Evolutionary conservation across 2,888 invertebrate species (phyloP), one percentile per base, ranked within the genome.

Genomic region (Synanthedon tipuliformis): DNA sequence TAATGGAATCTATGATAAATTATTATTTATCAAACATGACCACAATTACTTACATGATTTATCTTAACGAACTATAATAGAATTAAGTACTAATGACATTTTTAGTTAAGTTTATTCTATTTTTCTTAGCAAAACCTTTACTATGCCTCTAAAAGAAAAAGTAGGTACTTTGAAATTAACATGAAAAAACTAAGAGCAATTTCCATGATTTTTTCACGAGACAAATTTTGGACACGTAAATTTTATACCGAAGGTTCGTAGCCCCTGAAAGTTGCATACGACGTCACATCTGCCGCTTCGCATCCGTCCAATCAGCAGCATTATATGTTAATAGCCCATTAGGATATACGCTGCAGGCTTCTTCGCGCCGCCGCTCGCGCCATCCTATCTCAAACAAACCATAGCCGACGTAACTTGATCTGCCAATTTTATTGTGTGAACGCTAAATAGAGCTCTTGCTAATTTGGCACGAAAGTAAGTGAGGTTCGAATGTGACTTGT

Each of bases 221-320:
- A 10, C 3, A 34, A 34, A 34, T 34, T 34, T 34, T 8, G 1
- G 10, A 1, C 34, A 10, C 10, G 7, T 34, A 34, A 34, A 10
- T 34, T 10, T 34, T 3, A 40, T 13, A 18, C 55, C 60, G 68
- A 78, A 64, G 59, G 77, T 82, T 79, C 41, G 2, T 4, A 11
- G 62, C 62, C 63, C 61, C 77, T 75, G 73, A 15, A 10, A 34
- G 34, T n/a, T 62, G 67, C 67, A 65, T 59, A 63, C 66, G 68
- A 74, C 75, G 78, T 82, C 75, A 78, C 78, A 78, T 78, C 80
- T 76, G 78, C 83, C 81, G 78, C 75, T 71, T 79, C 79, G 81
- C 81, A 85, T 83, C 81, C 82, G 82, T 85, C 89, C 90, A 90
- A 90, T 90, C 89, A 89, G 88, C 82, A 64, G 80, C 79, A 88